Percentiles rank a stretch among this genome's conserved stretches.
Conservation (phyloP, 2,113 vertebrate species). For the Corythornis madagascariensis region DNA sequence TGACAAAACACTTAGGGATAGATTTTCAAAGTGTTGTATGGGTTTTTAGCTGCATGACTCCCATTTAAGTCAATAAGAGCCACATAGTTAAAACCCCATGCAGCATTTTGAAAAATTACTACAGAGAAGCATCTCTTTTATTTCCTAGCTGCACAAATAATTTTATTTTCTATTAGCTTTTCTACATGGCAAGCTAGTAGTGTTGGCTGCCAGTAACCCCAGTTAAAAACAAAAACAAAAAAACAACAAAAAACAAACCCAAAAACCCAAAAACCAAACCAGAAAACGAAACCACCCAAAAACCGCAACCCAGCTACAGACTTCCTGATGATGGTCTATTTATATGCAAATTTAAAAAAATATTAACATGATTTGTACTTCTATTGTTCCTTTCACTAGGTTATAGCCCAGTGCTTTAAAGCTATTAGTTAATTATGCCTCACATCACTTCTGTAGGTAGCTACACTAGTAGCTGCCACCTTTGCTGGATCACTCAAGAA, state of each 20-base stretch:
- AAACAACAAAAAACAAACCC: too few relatives aligned
- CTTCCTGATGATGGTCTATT: conserved; percentile 2
- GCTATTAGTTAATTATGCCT: conserved; percentile 30
- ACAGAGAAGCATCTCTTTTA: conserved; percentile 26
- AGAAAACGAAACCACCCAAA: not conserved
- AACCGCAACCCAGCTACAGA: not conserved
- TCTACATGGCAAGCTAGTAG: not conserved
- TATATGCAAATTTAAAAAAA: conserved; percentile 38
- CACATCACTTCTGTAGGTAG: conserved; percentile 1
- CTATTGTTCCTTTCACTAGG: not conserved
- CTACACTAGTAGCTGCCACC: not conserved
- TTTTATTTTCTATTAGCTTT: conserved; percentile 46
- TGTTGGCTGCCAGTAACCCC: not conserved
- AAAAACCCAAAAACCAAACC: not conserved
- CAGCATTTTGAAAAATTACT: conserved; percentile 68
- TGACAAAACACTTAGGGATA: conserved; percentile 69
- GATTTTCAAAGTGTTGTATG: conserved; percentile 56
- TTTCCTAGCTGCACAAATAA: conserved; percentile 9
- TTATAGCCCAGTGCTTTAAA: conserved; percentile 17
- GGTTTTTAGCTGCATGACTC: conserved; percentile 62
- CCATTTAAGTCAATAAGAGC: conserved; percentile 68
- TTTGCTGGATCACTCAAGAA: not conserved
- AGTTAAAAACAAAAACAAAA: not conserved
- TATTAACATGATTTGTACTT: conserved; percentile 9
- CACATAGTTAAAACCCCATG: conserved; percentile 50